Evolutionary conservation across 2,888 invertebrate species (phyloP), one percentile per base, ranked within the genome.

Genomic region (Cataglyphis altisquamis): DNA sequence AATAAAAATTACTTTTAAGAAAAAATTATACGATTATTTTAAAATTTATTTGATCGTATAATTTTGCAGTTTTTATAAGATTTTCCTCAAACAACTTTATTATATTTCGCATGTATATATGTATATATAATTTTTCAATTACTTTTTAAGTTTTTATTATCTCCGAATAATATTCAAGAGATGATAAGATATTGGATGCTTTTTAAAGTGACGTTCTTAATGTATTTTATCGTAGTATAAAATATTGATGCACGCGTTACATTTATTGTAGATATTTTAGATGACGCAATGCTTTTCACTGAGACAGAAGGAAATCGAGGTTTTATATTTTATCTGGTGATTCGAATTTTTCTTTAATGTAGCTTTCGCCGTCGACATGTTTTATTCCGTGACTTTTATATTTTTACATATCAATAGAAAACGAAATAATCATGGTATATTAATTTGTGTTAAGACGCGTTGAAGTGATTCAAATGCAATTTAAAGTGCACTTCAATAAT

Each of bases 141-240:
- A 48, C 48, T 48, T 48, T 48, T 48, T 18, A 48, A 48, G 18
- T 18, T 48, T 48, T 89, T 89, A 86, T 84, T 82, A 86, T 87
- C 85, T 86, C 83, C 85, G 80, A 88, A 86, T 86, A 82, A 85
- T 88, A 82, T 89, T 83, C 84, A 29, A 29, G 80, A 81, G 78
- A 84, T 74, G 84, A 77, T 87, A 88, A 84, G 82, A 77, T 75
- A 87, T 87, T 82, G 87, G 85, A 80, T 81, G 77, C 63, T 83
- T 84, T 36, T 84, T 32, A 45, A 81, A 66, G 57, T 29, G 82
- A 68, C 78, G 78, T 84, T 84, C 77, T 84, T 81, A 86, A 92
- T 90, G 88, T 89, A 88, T 90, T 92, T 90, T 88, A 88, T 92
- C 90, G 91, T 89, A 89, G 92, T 91, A 90, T 92, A 91, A 92